These are phyloP conservation scores for Macquaria ambigua DNA, from an alignment of 2,113 vertebrate species.

Conservation along the genomic window DNA sequence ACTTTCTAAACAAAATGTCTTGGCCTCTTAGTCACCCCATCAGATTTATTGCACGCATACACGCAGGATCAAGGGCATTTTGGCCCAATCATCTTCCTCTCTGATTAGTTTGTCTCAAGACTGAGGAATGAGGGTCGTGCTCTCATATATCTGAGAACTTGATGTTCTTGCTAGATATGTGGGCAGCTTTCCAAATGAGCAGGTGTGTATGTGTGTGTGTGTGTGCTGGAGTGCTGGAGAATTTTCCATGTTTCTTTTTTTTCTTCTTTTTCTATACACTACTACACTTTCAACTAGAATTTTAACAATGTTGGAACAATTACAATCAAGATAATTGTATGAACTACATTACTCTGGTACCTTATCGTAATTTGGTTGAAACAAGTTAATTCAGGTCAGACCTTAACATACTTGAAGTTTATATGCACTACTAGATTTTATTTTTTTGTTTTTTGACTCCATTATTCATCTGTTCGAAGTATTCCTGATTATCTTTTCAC, in stretches of 20 bases:
- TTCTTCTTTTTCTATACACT: background rate
- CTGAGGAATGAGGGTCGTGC: background rate
- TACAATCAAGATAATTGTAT: background rate
- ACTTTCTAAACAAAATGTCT: conserved; percentile 6
- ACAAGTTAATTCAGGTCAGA: background rate
- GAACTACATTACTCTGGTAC: background rate
- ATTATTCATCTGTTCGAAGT: background rate
- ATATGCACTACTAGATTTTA: background rate
- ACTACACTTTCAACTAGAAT: background rate
- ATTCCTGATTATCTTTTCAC: conserved; percentile 3
- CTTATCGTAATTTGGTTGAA: background rate
- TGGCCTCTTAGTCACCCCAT: conserved; percentile 15
- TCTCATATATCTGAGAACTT: conserved; percentile 25
- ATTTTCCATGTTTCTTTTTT: background rate
- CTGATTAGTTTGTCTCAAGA: conserved; percentile 33
- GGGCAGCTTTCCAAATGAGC: background rate
- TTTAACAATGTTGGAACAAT: background rate
- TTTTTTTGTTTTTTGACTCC: background rate
- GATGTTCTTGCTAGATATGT: conserved; percentile 26
- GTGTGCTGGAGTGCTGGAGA: background rate
- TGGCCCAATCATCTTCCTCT: conserved; percentile 12
- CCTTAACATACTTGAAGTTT: background rate
- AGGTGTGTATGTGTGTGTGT: background rate
- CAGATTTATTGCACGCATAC: conserved; percentile 22
- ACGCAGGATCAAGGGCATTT: conserved; percentile 25